Base-by-base conservation (phyloP, 2,888 invertebrate genomes). In the Thalpophila matura region DNA sequence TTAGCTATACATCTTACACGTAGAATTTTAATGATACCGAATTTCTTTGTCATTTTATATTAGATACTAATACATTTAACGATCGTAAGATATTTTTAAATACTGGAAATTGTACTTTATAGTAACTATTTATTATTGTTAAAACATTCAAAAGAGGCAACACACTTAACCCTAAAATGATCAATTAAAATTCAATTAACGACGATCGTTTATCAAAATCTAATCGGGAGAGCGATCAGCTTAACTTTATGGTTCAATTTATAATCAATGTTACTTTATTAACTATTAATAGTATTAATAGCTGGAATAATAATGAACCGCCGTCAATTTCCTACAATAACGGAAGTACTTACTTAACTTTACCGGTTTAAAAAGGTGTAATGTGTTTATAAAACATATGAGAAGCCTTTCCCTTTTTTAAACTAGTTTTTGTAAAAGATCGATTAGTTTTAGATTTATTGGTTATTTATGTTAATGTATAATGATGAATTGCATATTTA, bases 301-400 rank as follows among this genome's bases (percentile, higher is more conserved):
- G 40, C 4, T 49, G 27, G 46, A 59, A 77, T 69, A 57, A 37
- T 71, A 69, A 72, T 77, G 40, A 67, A 42, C 56, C 55, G 40
- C 54, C 40, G 37, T 50, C 57, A 38, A 64, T 64, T 77, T 77
- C 75, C 75, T 63, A 22, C 27, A 47, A 59, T 42, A 53, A 33
- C 68, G 78, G 77, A 77, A 64, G 60, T 63, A 33, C 56, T 65
- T 63, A 63, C 46, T 66, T 60, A 62, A 66, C 51, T 60, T 50
- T 53, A 66, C 75, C 65, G 60, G 75, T 65, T 45, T 40, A 24
- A 47, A 45, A 20, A 53, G 37, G 20, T 40, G 50, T 66, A 56
- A 64, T 60, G 59, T 45, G 40, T 59, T 69, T 43, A 35, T 31
- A 42, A 47, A n/a, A 50, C 7, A 40, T 58, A 58, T 64, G 66